Percentiles rank a stretch among this genome's conserved stretches.
Evolutionary conservation across 2,888 invertebrate species (phyloP).

Genomic region (Tetranychus piercei): DNA sequence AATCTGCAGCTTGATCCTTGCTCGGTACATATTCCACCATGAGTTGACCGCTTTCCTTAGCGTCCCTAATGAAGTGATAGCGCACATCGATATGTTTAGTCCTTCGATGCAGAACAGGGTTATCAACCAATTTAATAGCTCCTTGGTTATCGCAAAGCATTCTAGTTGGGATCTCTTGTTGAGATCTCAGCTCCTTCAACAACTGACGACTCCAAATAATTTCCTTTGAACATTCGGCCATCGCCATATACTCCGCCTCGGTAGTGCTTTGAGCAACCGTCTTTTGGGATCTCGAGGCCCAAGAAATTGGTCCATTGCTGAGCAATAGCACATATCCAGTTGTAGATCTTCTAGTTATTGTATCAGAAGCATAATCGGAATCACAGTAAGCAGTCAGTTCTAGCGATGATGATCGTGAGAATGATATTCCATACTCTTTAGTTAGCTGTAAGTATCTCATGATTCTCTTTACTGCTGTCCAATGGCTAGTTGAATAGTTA

Average conservation of each 20-base stretch:
- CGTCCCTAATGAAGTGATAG: conserved; percentile 24
- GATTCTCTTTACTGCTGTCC: conserved; percentile 18
- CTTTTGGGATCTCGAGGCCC: conserved; percentile 21
- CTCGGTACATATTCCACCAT: conserved; percentile 11
- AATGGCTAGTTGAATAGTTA: neutral
- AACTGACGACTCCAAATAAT: conserved; percentile 28
- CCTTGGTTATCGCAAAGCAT: conserved; percentile 24
- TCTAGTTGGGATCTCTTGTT: conserved; percentile 23
- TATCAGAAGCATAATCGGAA: conserved; percentile 25
- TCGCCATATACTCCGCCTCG: too few relatives aligned
- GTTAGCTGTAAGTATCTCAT: conserved; percentile 14
- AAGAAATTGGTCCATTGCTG: neutral
- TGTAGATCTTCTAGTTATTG: conserved; percentile 19
- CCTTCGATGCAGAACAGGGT: conserved; percentile 21
- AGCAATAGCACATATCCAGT: conserved; percentile 19
- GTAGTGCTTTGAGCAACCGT: too few relatives aligned
- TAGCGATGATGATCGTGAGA: too few relatives aligned
- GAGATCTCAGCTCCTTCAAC: conserved; percentile 13
- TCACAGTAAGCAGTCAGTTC: conserved; percentile 21
- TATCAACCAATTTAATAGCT: conserved; percentile 23
- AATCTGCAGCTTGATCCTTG: conserved; percentile 9
- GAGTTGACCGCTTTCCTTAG: conserved; percentile 5
- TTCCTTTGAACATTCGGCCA: conserved; percentile 23
- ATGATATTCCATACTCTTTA: neutral
- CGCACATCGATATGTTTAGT: conserved; percentile 25